Base-by-base conservation (phyloP, 2,888 invertebrate species). In the Tipula vernalis region DNA sequence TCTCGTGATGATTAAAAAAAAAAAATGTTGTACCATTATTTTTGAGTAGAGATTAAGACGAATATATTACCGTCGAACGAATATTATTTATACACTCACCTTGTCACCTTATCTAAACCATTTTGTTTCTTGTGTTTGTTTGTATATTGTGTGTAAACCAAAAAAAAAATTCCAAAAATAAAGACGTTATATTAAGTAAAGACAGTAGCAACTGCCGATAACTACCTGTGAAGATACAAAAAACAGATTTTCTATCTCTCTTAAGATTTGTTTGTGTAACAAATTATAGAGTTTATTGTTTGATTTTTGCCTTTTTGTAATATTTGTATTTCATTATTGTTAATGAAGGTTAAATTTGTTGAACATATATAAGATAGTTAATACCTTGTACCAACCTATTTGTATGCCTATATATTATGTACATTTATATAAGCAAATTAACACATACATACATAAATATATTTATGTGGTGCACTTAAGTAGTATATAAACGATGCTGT, bases 201-300 rank as follows among this genome's bases (percentile, higher is more conserved):
- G 71, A 71, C 71, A 71, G 71, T 71, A 71, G 71, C 71, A 71
- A 71, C 71, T 71, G n/a, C n/a, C n/a, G 3, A 5, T 51, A 51
- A 51, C 51, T 51, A 71, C 71, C 71, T 71, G 71, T 71, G 28
- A 71, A 71, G 71, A 71, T 71, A 71, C 71, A 71, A 71, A 71
- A 71, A 71, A 71, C 71, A 71, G 28, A 71, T 28, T 28, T 71
- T 71, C 71, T 71, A 71, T 71, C 28, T 71, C 71, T 71, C 71
- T 71, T 12, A 71, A 71, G 71, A 71, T 71, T 71, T 71, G 71
- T 71, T 71, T 71, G 71, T 71, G 71, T 71, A 71, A 71, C 71
- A 71, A 71, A 71, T 71, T 71, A 71, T 71, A 71, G 71, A 71
- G 71, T 71, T 71, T 71, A 71, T 71, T 71, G 71, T 71, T 71